Base-by-base conservation (phyloP, 2,113 vertebrate genomes). In the Ciconia boyciana region DNA sequence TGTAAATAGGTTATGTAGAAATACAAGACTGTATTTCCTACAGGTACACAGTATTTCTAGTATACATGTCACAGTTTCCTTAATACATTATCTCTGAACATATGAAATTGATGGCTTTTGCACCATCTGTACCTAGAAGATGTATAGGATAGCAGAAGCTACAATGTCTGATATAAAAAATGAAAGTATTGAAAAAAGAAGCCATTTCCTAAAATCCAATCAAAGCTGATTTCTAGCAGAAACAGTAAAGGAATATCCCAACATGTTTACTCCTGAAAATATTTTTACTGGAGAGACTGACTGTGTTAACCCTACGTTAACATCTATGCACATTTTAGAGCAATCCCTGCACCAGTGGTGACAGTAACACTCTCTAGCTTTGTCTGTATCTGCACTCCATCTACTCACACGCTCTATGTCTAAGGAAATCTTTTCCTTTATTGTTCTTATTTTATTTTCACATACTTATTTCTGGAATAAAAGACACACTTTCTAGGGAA, bases 21-120 rank as follows among this genome's bases (percentile, higher is more conserved):
- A 94, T 94, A 86, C 39, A 95, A 74, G 86, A 80, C 91, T 90
- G 78, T 89, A 82, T 90, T 97, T 96, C 77, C 89, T 95, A 60
- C 49, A 82, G 49, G 52, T 41, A 44, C 29, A 83, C 60, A 46
- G 57, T 65, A 81, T 91, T 95, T 95, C 89, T 68, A 49, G 64
- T 55, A 39, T 24, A 81, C 43, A 16, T 91, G 80, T 55, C 95
- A 91, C 55, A n/a, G 77, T 85, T 89, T 70, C 87, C 82, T 82
- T 94, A 91, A 96, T 94, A 87, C 54, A 66, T 90, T 92, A 88
- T 95, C 72, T 90, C 87, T 54, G 87, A 87, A 70, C 86, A 82
- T 32, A 54, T 7, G 55, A 88, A 96, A 95, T 72, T 82, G 93
- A 94, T 94, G 89, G 52, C 15, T 41, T 66, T 61, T 93, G 66